Base-by-base conservation (phyloP, 2,888 invertebrate species). In the Herminia tarsipennalis region DNA sequence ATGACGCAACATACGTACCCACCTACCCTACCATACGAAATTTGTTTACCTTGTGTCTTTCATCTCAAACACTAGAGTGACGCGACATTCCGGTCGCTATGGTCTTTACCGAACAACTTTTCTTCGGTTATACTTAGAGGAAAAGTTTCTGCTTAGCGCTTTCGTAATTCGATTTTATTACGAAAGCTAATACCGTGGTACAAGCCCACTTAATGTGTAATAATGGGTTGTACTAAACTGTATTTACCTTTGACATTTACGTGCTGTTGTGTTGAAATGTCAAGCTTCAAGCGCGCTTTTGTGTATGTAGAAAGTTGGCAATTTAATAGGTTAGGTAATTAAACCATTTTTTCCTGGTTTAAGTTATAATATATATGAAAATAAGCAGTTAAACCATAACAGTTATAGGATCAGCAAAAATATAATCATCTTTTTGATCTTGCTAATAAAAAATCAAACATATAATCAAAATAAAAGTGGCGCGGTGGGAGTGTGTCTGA, bases 11-110 rank as follows among this genome's bases (percentile, higher is more conserved):
- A 66, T 59, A 59, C 45, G 29, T n/a, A 14, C 32, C 30, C 8
- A 21, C 21, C 27, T 24, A 61, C 47, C 61, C 64, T 55, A 58
- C 65, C 62, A 70, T 61, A 64, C 57, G 52, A 71, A 73, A 75
- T 80, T 79, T 77, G 75, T 80, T 76, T 74, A 75, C 70, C 54
- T 54, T 64, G 51, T 57, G 34, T 54, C 48, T 55, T 64, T 54
- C 45, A 56, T 66, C 63, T 65, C 62, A 52, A 47, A 66, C 43
- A 56, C 55, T 45, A 51, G 49, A 53, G 48, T 56, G 30, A 49
- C 45, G 47, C 54, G 66, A 66, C 61, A 61, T 57, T 55, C 40
- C 49, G 27, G 35, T 20, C 20, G 27, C 9, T 29, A 30, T 40
- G 3, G 17, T 22, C 32, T 38, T 36, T 20, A 32, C 39, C 32